Percentiles rank a stretch among this genome's conserved stretches.
These are phyloP conservation scores for Drosophila subsilvestris DNA, from an alignment of 2,888 invertebrate genomes.

Conservation along the genomic window DNA sequence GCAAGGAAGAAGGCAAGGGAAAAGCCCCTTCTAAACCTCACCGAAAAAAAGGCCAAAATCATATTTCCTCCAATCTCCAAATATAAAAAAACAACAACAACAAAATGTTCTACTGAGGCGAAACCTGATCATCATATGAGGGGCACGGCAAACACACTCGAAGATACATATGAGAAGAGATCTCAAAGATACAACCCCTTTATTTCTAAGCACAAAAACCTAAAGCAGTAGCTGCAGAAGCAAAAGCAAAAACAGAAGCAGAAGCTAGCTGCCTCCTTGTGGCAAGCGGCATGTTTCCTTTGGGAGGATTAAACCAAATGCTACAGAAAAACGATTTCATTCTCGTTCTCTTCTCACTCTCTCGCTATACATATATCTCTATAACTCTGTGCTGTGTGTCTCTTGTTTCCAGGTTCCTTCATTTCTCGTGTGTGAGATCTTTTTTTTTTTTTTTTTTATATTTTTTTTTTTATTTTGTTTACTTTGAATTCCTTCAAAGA, in stretches of 20 bases:
- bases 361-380: slow-evolving; percentile 7
- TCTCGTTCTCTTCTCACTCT: slow-evolving; percentile 31
- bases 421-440: slow-evolving; percentile 28
- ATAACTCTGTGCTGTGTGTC: slow-evolving; percentile 13
- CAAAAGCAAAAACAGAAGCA: slow-evolving; percentile 15
- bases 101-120: slow-evolving; percentile 29
- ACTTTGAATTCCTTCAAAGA: slow-evolving; percentile 52
- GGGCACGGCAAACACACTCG: slow-evolving; percentile 3
- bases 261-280: slow-evolving; percentile 27
- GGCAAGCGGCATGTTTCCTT: slow-evolving; percentile 72
- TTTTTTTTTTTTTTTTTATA: slow-evolving; percentile 15
- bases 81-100: neutral
- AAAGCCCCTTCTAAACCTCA: slow-evolving; percentile 55
- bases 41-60: slow-evolving; percentile 34
- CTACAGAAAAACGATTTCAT: slow-evolving; percentile 65
- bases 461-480: slow-evolving; percentile 44
- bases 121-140: slow-evolving; percentile 61
- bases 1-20: slow-evolving; percentile 43
- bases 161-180: neutral
- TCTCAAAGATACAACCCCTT: slow-evolving; percentile 19
- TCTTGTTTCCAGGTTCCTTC: neutral
- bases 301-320: slow-evolving; percentile 65
- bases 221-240: neutral
- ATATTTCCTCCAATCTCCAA: slow-evolving; percentile 54
- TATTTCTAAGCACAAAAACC: slow-evolving; percentile 53